A percentile compares a stretch with the other conserved stretches of the same genome.
Evolutionary conservation across 2,888 invertebrate genomes (phyloP).

Genomic region (Metellina segmentata): DNA sequence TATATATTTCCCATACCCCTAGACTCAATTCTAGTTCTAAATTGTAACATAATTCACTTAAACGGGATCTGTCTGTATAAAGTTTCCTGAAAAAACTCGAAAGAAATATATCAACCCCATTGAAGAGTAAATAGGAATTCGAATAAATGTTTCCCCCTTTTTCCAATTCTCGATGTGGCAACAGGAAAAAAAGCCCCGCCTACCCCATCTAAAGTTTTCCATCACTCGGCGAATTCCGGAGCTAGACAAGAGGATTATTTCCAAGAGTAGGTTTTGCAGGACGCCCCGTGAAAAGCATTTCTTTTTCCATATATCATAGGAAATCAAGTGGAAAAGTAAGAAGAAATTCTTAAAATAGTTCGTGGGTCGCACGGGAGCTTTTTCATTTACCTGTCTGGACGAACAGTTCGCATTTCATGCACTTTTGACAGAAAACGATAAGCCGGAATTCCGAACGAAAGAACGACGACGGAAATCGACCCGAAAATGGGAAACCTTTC

Average conservation of each 20-base stretch:
- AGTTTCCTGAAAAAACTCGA: no score
- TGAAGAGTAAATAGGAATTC: background rate
- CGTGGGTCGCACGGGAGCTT: background rate
- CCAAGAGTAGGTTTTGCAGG: background rate
- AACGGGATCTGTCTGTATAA: no score
- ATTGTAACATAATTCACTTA: no score
- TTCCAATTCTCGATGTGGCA: background rate
- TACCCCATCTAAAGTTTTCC: background rate
- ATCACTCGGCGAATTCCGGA: background rate
- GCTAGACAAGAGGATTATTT: background rate
- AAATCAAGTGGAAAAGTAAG: background rate
- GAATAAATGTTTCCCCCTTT: slow-evolving; percentile 5
- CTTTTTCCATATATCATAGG: background rate
- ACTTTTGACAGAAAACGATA: slow-evolving; percentile 10
- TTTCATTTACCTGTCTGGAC: slow-evolving; percentile 24
- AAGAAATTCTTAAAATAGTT: background rate
- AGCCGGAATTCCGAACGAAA: background rate
- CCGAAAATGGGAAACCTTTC: background rate
- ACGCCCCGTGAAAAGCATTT: background rate
- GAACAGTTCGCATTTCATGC: background rate
- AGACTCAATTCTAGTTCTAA: no score
- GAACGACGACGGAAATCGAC: background rate
- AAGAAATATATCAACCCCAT: no score
- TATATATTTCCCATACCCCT: no score
- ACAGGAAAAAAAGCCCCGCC: background rate